Evolutionary conservation across 2,888 invertebrate genomes (phyloP).

Genomic region (Microctonus aethiopoides): DNA sequence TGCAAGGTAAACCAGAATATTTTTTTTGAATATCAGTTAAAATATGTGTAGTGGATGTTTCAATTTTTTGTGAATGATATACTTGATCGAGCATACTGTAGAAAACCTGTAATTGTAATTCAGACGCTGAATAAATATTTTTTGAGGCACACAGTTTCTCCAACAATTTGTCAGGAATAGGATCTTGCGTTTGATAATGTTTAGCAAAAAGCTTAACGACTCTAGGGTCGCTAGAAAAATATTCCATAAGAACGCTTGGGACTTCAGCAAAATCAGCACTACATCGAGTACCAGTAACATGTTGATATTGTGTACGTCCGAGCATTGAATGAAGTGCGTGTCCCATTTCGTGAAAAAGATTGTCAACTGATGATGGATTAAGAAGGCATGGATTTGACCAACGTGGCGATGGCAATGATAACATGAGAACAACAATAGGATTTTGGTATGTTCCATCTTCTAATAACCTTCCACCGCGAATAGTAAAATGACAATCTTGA

Average conservation of each 20-base stretch:
- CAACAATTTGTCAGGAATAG: conserved; percentile 83
- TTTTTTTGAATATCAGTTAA: conserved; percentile 81
- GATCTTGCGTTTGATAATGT: conserved; percentile 90
- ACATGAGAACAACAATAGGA: conserved; percentile 93
- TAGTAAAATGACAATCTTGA: conserved; percentile 99
- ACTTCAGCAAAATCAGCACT: conserved; percentile 99
- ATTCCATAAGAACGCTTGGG: conserved; percentile 98
- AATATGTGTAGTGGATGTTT: conserved; percentile 75
- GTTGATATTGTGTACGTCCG: conserved; percentile 94
- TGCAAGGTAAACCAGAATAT: conserved; percentile 89
- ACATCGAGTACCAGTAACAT: conserved; percentile 97
- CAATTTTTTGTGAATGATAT: conserved; percentile 79
- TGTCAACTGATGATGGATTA: conserved; percentile 88
- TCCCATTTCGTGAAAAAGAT: conserved; percentile 98
- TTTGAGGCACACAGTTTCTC: conserved; percentile 86
- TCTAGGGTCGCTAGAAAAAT: conserved; percentile 90
- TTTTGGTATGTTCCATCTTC: conserved; percentile 86
- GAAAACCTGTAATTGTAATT: conserved; percentile 90
- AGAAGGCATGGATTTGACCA: conserved; percentile 83
- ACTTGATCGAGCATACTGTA: conserved; percentile 92
- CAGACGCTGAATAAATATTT: conserved; percentile 88
- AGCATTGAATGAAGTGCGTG: conserved; percentile 99
- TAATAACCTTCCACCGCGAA: conserved; percentile 88
- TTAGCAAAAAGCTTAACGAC: conserved; percentile 87
- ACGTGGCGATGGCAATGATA: conserved; percentile 84